These are phyloP conservation scores for Struthidea cinerea DNA, from an alignment of 2,113 vertebrate species.

Conservation along the genomic window DNA sequence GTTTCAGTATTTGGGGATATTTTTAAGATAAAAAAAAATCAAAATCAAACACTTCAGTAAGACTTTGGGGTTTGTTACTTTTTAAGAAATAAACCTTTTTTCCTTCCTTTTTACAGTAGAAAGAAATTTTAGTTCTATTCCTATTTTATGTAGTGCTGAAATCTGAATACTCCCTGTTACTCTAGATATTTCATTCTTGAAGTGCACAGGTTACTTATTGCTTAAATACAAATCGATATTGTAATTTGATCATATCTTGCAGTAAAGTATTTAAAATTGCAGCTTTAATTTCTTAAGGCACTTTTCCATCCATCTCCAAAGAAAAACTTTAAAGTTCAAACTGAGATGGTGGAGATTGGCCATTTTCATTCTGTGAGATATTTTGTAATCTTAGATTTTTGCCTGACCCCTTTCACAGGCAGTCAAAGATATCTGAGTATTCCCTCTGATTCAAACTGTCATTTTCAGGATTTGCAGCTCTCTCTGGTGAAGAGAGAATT, in stretches of 20 bases:
- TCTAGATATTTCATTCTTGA: background rate
- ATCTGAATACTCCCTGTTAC: background rate
- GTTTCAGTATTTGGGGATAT: background rate
- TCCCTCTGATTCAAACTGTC: background rate
- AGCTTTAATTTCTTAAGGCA: background rate
- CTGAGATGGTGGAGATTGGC: background rate
- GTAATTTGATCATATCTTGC: background rate
- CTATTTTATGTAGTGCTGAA: background rate
- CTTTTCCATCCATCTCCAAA: background rate
- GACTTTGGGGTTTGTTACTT: background rate
- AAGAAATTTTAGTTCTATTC: background rate
- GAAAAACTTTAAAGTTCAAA: background rate
- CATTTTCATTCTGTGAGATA: background rate
- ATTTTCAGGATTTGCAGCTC: background rate
- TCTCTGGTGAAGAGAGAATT: background rate
- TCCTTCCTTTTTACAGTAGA: background rate
- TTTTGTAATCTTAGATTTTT: background rate
- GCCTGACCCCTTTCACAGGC: background rate
- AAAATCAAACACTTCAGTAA: background rate
- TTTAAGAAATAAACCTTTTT: background rate
- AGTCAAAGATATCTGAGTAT: background rate
- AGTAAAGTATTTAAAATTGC: background rate
- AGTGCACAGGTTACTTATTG: background rate
- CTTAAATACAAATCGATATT: background rate
- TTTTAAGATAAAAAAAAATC: background rate